phyloP scores from a whole-genome alignment of 2,113 vertebrate genomes.

The Amphilophus citrinellus region DNA sequence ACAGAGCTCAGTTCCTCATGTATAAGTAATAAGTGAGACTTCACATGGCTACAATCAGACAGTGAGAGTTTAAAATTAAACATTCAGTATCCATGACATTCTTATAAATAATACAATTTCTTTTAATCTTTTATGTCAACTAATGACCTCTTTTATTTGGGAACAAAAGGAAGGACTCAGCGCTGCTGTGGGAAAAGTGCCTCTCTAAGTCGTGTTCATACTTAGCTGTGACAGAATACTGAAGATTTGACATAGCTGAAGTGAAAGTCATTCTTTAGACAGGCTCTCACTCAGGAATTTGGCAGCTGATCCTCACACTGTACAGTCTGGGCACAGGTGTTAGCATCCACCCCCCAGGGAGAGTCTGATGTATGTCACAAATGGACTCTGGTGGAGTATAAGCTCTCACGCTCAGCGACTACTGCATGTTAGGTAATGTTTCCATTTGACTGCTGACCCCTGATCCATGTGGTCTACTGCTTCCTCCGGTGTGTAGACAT shows the following conservation, averaged over 20 bases:
- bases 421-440: neutral
- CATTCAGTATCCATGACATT: slow-evolving; percentile 4
- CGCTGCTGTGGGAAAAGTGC: neutral
- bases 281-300: slow-evolving; percentile 30
- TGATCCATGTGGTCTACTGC: neutral
- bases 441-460: slow-evolving; percentile 6
- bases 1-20: neutral
- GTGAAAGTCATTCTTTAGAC: slow-evolving; percentile 40
- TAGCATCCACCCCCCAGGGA: slow-evolving; percentile 18
- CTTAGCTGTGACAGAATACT: slow-evolving; percentile 16
- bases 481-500: neutral
- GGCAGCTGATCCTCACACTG: slow-evolving; percentile 54
- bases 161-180: neutral
- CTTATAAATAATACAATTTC: slow-evolving; percentile 26
- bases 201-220: neutral
- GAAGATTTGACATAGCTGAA: slow-evolving; percentile 47
- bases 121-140: neutral
- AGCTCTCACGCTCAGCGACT: neutral
- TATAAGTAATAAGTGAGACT: slow-evolving; percentile 32
- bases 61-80: slow-evolving; percentile 24
- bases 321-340: slow-evolving; percentile 45
- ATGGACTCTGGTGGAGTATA: neutral
- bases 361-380: neutral
- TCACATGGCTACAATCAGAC: slow-evolving; percentile 38
- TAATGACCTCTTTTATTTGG: neutral